Conservation (phyloP, 2,113 vertebrate species). For the Amblyopsis rosae region DNA sequence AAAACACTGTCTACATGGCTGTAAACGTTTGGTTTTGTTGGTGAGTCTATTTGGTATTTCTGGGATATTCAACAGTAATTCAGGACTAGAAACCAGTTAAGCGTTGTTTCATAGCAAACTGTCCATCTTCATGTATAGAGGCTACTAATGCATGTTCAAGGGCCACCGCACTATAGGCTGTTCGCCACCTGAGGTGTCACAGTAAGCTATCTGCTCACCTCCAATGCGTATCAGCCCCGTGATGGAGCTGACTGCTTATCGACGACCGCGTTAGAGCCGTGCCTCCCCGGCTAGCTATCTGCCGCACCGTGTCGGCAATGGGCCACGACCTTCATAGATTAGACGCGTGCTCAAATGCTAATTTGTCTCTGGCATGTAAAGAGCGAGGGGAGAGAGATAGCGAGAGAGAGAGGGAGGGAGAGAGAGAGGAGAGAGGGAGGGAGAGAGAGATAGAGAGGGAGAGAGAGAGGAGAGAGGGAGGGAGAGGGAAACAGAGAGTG, state of each 20-base stretch:
- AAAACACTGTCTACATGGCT: too few relatives aligned
- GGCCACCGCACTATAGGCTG: too few relatives aligned
- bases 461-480: too few relatives aligned
- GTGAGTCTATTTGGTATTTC: too few relatives aligned
- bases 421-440: conserved; percentile 1
- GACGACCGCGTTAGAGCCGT: conserved; percentile 44
- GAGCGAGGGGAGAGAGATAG: background rate
- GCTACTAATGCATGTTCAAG: too few relatives aligned
- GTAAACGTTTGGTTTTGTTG: too few relatives aligned
- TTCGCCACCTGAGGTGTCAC: background rate
- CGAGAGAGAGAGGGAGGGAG: too few relatives aligned
- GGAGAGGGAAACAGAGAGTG: background rate
- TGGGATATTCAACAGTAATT: too few relatives aligned
- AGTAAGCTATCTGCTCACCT: conserved; percentile 7
- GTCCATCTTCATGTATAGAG: too few relatives aligned
- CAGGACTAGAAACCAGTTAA: too few relatives aligned
- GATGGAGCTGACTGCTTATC: conserved; percentile 42
- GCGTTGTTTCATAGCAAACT: too few relatives aligned
- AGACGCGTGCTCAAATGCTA: conserved; percentile 64
- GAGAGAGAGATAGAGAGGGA: background rate
- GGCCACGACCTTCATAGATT: conserved; percentile 61
- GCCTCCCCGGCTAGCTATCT: conserved; percentile 10
- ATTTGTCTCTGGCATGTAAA: conserved; percentile 59
- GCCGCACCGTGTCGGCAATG: conserved; percentile 47
- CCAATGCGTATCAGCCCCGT: conserved; percentile 25